These are phyloP conservation scores for Rhabdomys dilectus DNA, from an alignment of 2,113 vertebrate genomes.

Conservation along the genomic window DNA sequence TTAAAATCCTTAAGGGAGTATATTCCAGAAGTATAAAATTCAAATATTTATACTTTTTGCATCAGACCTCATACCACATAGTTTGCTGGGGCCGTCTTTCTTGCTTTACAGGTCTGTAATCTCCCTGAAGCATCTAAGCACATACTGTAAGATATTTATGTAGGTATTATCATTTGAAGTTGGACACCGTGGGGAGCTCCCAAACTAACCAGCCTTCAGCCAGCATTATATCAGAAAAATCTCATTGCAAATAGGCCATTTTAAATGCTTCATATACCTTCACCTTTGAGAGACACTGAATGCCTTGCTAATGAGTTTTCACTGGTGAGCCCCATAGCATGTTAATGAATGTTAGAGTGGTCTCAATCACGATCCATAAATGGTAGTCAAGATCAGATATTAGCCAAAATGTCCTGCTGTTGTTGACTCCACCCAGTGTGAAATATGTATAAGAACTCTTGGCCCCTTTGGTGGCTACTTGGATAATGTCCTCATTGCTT, in stretches of 20 bases:
- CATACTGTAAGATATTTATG: neutral
- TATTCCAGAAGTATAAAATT: neutral
- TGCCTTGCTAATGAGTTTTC: neutral
- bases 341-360: neutral
- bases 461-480: neutral
- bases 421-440: neutral
- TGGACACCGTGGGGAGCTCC: neutral
- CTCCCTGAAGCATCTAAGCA: neutral
- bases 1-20: neutral
- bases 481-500: neutral
- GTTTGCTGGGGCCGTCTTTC: neutral
- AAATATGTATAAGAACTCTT: neutral
- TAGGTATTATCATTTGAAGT: neutral
- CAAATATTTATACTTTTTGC: neutral
- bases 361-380: neutral
- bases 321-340: neutral
- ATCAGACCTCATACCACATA: neutral
- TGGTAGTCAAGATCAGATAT: neutral
- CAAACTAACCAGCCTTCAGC: neutral
- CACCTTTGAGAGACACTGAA: neutral
- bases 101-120: neutral
- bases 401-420: neutral
- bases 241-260: neutral
- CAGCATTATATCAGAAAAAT: neutral
- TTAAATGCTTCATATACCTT: neutral